These are phyloP conservation scores for Neodiprion lecontei DNA, from an alignment of 1,140 invertebrate genomes.

Conservation along the genomic window DNA sequence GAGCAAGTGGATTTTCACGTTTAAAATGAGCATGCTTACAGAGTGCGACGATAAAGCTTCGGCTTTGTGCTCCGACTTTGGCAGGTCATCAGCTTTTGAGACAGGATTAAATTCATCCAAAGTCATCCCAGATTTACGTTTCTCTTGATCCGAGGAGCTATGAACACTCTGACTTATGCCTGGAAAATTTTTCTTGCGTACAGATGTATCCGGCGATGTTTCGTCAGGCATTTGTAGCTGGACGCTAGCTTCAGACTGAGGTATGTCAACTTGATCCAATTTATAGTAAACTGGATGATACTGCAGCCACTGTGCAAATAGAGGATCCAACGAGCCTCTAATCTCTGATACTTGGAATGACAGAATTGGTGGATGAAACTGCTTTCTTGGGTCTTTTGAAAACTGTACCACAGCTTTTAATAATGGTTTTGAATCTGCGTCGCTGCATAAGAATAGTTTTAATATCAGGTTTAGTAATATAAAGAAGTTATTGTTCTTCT, in stretches of 20 bases:
- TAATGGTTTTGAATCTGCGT: slow-evolving; percentile 46
- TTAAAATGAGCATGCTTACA: not conserved
- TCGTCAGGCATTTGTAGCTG: slow-evolving; percentile 46
- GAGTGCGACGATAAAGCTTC: slow-evolving; percentile 16
- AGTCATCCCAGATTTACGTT: slow-evolving; percentile 43
- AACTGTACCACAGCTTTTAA: slow-evolving; percentile 62
- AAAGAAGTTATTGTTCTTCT: too few species aligned
- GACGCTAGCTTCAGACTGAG: slow-evolving; percentile 25
- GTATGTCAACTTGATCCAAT: slow-evolving; percentile 35
- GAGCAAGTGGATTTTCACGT: not conserved
- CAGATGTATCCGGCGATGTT: slow-evolving; percentile 48
- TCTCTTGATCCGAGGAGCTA: slow-evolving; percentile 57
- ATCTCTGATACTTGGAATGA: slow-evolving; percentile 67
- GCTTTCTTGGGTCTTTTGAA: slow-evolving; percentile 58
- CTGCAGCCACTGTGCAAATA: slow-evolving; percentile 68
- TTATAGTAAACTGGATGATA: slow-evolving; percentile 60
- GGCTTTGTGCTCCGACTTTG: slow-evolving; percentile 43
- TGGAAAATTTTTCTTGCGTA: slow-evolving; percentile 54
- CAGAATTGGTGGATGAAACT: slow-evolving; percentile 64
- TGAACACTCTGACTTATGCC: slow-evolving; percentile 58
- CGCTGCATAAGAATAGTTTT: slow-evolving; percentile 39
- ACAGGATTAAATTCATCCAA: slow-evolving; percentile 47
- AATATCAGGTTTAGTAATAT: not conserved
- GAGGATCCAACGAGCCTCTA: slow-evolving; percentile 67
- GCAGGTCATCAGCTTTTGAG: slow-evolving; percentile 47